phyloP scores from a whole-genome alignment of 2,113 vertebrate genomes.

The Silurus asotus region DNA sequence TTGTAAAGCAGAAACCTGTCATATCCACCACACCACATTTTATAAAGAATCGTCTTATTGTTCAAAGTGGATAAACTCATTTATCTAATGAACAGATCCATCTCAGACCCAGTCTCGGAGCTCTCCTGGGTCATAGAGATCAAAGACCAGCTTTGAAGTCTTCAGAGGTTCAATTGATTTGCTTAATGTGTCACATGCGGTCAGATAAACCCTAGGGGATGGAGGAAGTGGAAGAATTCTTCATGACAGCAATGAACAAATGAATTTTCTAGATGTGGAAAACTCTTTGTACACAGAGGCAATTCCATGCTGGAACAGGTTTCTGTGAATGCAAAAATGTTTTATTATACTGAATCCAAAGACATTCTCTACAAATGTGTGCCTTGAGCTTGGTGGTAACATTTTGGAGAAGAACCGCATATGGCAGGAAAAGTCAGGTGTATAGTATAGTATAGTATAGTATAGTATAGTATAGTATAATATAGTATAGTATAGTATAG shows the following conservation, averaged over 20 bases:
- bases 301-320: too few species aligned
- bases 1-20: constrained; percentile 25
- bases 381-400: too few species aligned
- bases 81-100: constrained; percentile 38
- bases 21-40: constrained; percentile 16
- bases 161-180: neutral
- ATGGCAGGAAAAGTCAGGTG: too few species aligned
- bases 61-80: constrained; percentile 32
- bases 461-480: too few species aligned
- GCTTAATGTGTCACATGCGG: constrained; percentile 1
- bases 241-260: neutral
- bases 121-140: neutral
- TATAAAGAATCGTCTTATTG: constrained; percentile 26
- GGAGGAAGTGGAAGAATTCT: neutral
- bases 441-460: too few species aligned
- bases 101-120: constrained; percentile 8
- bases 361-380: too few species aligned
- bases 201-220: neutral
- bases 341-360: too few species aligned
- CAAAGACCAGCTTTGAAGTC: constrained; percentile 22
- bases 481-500: too few species aligned
- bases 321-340: too few species aligned
- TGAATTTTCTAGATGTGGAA: too few species aligned
- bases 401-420: too few species aligned
- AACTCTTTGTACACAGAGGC: too few species aligned